Conservation (phyloP, 2,113 vertebrate species). For the Brevimyrus niger region DNA sequence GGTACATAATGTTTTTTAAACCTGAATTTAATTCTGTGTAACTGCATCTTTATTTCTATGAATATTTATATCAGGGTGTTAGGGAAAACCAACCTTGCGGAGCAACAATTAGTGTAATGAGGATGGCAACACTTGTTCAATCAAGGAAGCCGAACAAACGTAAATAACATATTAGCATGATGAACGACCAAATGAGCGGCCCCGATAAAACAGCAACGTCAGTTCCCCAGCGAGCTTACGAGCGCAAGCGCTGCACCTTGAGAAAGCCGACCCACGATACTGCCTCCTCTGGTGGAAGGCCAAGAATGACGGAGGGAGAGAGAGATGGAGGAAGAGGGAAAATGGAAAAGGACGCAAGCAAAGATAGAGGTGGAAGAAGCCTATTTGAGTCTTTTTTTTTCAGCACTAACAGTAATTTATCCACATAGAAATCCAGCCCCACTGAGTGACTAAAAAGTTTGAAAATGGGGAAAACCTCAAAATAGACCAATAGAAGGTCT, state of each 20-base stretch:
- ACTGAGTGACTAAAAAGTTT: background rate
- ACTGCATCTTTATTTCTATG: background rate
- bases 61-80: background rate
- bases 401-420: background rate
- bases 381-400: background rate
- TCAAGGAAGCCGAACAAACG: background rate
- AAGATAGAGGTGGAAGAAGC: background rate
- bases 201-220: background rate
- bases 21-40: background rate
- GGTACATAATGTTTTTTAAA: background rate
- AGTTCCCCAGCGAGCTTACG: background rate
- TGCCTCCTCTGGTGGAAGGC: background rate
- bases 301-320: background rate
- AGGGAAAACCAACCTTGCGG: slow-evolving; percentile 4
- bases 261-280: background rate
- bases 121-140: background rate
- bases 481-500: background rate
- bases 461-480: background rate
- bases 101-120: slow-evolving; percentile 8
- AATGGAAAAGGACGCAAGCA: background rate
- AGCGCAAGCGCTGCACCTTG: background rate
- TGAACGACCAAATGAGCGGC: background rate
- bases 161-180: background rate
- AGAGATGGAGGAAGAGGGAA: background rate
- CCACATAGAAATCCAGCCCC: background rate